Conservation (phyloP, 1,140 invertebrate genomes). For the Musca domestica region DNA sequence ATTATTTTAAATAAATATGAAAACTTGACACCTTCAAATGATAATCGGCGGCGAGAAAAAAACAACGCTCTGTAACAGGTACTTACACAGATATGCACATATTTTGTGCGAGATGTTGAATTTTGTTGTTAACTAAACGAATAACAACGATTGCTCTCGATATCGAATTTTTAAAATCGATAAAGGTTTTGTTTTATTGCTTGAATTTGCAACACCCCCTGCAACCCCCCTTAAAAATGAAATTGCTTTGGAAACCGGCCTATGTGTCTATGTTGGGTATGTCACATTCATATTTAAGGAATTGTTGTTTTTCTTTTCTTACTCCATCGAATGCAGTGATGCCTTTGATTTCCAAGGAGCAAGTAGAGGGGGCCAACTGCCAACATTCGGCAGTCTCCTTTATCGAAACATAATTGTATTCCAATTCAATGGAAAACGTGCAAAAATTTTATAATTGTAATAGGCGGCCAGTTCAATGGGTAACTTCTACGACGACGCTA, state of each 20-base stretch:
- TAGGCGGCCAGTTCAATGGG: slow-evolving; percentile 13
- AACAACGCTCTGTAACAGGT: background rate
- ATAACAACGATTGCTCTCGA: too few species aligned
- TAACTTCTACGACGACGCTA: too few species aligned
- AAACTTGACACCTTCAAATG: slow-evolving; percentile 14
- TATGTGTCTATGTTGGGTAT: too few species aligned
- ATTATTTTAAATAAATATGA: slow-evolving; percentile 22
- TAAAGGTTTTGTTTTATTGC: too few species aligned
- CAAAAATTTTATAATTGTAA: slow-evolving; percentile 20
- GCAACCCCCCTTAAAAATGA: too few species aligned
- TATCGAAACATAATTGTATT: slow-evolving; percentile 19
- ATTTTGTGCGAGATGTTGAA: background rate
- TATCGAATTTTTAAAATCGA: too few species aligned
- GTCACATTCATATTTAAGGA: too few species aligned
- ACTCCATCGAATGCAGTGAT: too few species aligned
- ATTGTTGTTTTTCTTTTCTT: too few species aligned
- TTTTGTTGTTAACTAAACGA: too few species aligned
- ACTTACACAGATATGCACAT: background rate
- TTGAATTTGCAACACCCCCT: too few species aligned
- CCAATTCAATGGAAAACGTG: slow-evolving; percentile 17
- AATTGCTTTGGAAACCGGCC: too few species aligned
- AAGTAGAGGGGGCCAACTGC: background rate
- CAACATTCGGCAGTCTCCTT: slow-evolving; percentile 9
- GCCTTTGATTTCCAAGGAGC: slow-evolving; percentile 5
- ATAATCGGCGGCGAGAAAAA: slow-evolving; percentile 8